Evolutionary conservation across 2,113 vertebrate species (phyloP), one percentile per base, ranked within the genome.

Genomic region (Junco hyemalis): DNA sequence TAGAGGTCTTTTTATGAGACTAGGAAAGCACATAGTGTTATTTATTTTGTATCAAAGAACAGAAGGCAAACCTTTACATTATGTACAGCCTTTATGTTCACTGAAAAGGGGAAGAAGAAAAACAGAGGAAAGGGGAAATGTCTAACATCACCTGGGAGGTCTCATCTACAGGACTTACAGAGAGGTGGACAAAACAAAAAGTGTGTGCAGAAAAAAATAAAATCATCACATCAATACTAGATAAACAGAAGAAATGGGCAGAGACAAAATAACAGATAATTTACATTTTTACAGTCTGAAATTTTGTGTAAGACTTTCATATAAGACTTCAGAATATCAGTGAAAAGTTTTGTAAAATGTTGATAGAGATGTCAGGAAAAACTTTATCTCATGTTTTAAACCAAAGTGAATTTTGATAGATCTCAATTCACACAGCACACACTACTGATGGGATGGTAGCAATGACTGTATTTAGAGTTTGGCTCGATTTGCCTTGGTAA

Each of bases 61-160:
- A 83, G 36, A 93, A 74, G 26, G 11, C 16, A 74, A 90, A 56
- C 8, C 23, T 78, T 84, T 59, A 50, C 2, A 24, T 64, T 71
- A 68, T 48, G 17, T 61, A 8, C 18, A 86, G 24, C 18, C 2
- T 12, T 77, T 45, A 18, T 12, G 14, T 45, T 48, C 54, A 54
- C 28, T 66, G 42, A 71, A 78, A 86, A 4, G 1, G 2, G 5
- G 10, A 65, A 80, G 14, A 82, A 9, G 31, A 86, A 77, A 19
- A 93, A 77, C 1, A 22, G 6, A 3, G 8, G 21, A 11, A 45
- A 72, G 5, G 4, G 12, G 1, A 5, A 2, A 6, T 31, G 8
- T 21, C 22, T 5, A 66, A 50, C 70, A 45, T 61, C 19, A 61
- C 14, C 11, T 36, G 54, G 45, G 29, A 38, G 29, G 6, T 24